These are phyloP conservation scores for Sebastes vulpes DNA, from an alignment of 2,797 vertebrate genomes.

Conservation along the genomic window DNA sequence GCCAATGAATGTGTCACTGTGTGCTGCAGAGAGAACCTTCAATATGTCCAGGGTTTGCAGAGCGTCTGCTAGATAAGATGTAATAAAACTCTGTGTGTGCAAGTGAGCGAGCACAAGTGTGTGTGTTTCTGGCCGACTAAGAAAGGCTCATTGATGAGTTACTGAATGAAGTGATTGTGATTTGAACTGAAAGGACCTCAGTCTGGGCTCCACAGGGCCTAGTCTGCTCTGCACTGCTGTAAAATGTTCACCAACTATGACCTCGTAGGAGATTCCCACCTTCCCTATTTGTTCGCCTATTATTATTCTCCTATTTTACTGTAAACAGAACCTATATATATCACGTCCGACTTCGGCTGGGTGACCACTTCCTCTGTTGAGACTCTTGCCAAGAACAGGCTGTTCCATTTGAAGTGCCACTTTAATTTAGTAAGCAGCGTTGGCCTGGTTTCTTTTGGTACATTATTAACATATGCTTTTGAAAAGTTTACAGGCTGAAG, in stretches of 20 bases:
- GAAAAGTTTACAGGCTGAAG: not conserved
- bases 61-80: conserved; percentile 1
- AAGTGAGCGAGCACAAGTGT: not conserved
- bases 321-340: conserved; percentile 22
- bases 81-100: conserved; percentile 20
- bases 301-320: conserved; percentile 3
- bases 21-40: not conserved
- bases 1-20: not conserved
- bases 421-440: not conserved
- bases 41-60: not conserved
- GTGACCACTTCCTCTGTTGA: conserved; percentile 28
- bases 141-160: conserved; percentile 71
- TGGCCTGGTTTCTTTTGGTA: not conserved
- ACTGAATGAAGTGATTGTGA: conserved; percentile 76
- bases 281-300: not conserved
- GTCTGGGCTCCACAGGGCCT: conserved; percentile 25
- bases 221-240: conserved; percentile 14
- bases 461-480: not conserved
- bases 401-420: not conserved
- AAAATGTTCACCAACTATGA: not conserved
- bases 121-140: conserved; percentile 41
- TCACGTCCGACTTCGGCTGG: conserved; percentile 20
- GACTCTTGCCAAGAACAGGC: conserved; percentile 37
- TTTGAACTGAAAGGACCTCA: conserved; percentile 58
- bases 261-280: not conserved